A percentile compares a stretch with the other conserved stretches of the same genome.
Conservation (phyloP, 2,113 vertebrate species). For the Alligator mississippiensis region DNA sequence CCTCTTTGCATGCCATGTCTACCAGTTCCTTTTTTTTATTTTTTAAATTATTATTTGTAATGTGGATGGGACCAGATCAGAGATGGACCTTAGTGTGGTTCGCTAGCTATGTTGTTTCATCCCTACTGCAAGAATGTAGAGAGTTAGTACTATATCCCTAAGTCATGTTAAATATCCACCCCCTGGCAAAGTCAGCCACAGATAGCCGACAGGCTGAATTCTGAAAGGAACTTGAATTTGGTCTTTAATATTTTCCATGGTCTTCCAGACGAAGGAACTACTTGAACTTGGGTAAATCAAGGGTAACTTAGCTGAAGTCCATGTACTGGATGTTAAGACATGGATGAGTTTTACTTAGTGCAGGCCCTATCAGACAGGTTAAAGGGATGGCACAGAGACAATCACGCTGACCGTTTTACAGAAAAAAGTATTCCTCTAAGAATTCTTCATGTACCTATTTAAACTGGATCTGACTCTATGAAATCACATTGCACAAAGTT, state of each 20-base stretch:
- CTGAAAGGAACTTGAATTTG: background rate
- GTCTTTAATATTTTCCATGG: background rate
- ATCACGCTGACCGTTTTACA: background rate
- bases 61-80: background rate
- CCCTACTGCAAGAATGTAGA: background rate
- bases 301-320: rapidly evolving
- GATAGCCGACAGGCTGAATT: background rate
- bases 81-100: background rate
- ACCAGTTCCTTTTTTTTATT: background rate
- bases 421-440: background rate
- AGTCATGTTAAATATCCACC: too few relatives aligned
- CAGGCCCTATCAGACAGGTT: background rate
- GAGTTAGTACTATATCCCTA: too few relatives aligned
- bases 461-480: background rate
- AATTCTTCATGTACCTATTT: background rate
- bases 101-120: background rate
- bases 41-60: background rate
- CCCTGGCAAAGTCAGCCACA: background rate
- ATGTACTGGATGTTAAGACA: rapidly evolving
- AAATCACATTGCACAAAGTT: background rate
- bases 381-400: rapidly evolving
- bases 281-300: rapidly evolving
- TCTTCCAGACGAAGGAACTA: background rate
- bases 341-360: rapidly evolving
- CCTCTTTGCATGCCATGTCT: background rate